Base-by-base conservation (phyloP, 2,797 vertebrate genomes). In the Limosa lapponica region DNA sequence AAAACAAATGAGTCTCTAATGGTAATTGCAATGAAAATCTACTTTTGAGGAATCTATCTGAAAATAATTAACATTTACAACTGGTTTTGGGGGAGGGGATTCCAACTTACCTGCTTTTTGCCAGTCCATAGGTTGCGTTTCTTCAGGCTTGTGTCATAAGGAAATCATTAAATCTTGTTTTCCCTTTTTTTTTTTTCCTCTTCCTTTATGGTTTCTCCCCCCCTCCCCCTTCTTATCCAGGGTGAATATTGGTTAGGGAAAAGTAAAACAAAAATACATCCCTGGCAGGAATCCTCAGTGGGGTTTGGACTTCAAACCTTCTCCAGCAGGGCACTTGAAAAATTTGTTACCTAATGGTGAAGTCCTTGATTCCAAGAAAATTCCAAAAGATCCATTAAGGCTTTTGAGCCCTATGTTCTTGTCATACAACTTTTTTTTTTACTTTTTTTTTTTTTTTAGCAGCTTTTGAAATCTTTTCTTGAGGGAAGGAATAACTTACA, bases 91-190 rank as follows among this genome's bases (percentile, higher is more conserved):
- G 41, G 54, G 43, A 49, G 34, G 55, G 37, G 3, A 22, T 73
- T 95, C 84, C 87, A 98, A 98, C 99, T 99, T 99, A 99, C 99
- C 99, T 99, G 98, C 97, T 98, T 80, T 87, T 97, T 97, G 98
- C 97, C 97, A 98, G 97, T 98, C 98, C 96, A 96, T 98, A 97
- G 97, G 41, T 90, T 96, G 87, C 39, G 4, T 95, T 98, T 99
- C 98, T 98, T 98, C 96, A 71, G 82, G 97, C 79, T 94, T 75
- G 51, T 97, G 92, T 96, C 98, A 98, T 98, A 98, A 98, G 98
- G 98, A 99, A 99, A 97, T 97, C 97, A 98, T 98, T 99, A 98
- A 95, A 96, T 97, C 97, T 98, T 97, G 97, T 98, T 98, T 98
- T 84, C 73, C 54, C 93, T 91, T 97, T 97, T 34, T 44, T 97